Conservation (phyloP, 1,140 invertebrate genomes). For the Danaus plexippus region DNA sequence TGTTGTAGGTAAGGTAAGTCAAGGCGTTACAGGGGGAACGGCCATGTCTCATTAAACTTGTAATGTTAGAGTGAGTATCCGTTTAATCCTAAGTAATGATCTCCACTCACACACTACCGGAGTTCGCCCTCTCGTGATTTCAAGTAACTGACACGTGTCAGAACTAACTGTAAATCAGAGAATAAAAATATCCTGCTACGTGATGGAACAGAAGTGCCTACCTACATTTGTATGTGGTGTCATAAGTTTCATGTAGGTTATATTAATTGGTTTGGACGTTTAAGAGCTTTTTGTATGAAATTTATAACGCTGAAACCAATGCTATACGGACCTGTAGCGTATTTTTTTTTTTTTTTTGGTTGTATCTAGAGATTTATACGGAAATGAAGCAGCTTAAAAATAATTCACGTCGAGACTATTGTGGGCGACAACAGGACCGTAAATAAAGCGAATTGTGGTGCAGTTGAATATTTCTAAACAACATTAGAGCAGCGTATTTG, state of each 20-base stretch:
- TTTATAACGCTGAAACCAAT: no score
- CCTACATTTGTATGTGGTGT: no score
- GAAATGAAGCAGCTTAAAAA: slow-evolving; percentile 60
- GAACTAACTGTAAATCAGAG: not conserved
- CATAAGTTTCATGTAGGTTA: no score
- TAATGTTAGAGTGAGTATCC: slow-evolving; percentile 1
- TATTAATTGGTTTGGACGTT: not conserved
- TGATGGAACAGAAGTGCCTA: no score
- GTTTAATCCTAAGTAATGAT: no score
- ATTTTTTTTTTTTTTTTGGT: no score
- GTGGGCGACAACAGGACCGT: slow-evolving; percentile 53
- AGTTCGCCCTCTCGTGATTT: slow-evolving; percentile 14
- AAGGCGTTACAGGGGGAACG: slow-evolving; percentile 31
- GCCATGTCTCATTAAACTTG: slow-evolving; percentile 1
- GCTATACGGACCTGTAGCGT: not conserved
- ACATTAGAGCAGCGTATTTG: slow-evolving; percentile 63
- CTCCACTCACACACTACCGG: no score
- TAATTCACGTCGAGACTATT: slow-evolving; percentile 38
- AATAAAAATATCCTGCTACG: no score
- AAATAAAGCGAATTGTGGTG: slow-evolving; percentile 61
- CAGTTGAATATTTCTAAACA: slow-evolving; percentile 62
- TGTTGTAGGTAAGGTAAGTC: no score
- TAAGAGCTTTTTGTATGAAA: not conserved
- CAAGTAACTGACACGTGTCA: slow-evolving; percentile 5
- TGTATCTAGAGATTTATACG: slow-evolving; percentile 23